Conservation (phyloP, 1,140 invertebrate species). For the Drosophila neocordata region DNA sequence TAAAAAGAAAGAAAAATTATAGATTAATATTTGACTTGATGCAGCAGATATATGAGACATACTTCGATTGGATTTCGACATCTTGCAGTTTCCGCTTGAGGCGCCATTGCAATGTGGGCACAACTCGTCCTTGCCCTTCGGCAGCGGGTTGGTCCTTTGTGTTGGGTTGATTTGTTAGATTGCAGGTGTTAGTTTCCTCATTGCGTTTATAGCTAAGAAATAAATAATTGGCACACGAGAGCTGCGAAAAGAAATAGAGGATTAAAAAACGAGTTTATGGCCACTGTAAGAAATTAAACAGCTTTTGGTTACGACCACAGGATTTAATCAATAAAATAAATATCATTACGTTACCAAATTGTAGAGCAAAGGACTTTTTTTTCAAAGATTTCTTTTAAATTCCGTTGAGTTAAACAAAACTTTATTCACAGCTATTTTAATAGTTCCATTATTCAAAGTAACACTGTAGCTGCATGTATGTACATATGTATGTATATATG, state of each 20-base stretch:
- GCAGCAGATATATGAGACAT: conserved; percentile 50
- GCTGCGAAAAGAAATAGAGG: conserved; percentile 84
- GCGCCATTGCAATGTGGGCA: conserved; percentile 86
- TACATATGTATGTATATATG: conserved; percentile 17
- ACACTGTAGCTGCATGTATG: conserved; percentile 35
- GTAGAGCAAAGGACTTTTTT: too few relatives aligned
- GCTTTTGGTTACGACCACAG: too few relatives aligned
- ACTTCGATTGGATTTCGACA: conserved; percentile 97
- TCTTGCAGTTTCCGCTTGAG: conserved; percentile 94
- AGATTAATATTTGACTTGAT: conserved; percentile 2
- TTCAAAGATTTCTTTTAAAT: too few relatives aligned
- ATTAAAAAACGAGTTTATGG: neutral
- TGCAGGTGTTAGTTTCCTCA: conserved; percentile 88
- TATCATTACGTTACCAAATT: too few relatives aligned
- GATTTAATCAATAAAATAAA: too few relatives aligned
- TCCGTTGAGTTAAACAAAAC: too few relatives aligned
- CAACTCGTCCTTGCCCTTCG: conserved; percentile 86
- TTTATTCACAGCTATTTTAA: neutral
- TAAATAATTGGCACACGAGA: conserved; percentile 93
- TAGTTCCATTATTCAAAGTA: neutral
- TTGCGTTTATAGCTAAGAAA: conserved; percentile 93
- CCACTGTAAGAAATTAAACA: neutral
- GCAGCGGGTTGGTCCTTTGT: conserved; percentile 86
- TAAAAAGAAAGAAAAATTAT: too few relatives aligned
- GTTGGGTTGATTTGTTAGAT: conserved; percentile 86